Percentiles rank a stretch among this genome's conserved stretches.
Conservation (phyloP, 2,113 vertebrate genomes). For the Crotalus tigris region DNA sequence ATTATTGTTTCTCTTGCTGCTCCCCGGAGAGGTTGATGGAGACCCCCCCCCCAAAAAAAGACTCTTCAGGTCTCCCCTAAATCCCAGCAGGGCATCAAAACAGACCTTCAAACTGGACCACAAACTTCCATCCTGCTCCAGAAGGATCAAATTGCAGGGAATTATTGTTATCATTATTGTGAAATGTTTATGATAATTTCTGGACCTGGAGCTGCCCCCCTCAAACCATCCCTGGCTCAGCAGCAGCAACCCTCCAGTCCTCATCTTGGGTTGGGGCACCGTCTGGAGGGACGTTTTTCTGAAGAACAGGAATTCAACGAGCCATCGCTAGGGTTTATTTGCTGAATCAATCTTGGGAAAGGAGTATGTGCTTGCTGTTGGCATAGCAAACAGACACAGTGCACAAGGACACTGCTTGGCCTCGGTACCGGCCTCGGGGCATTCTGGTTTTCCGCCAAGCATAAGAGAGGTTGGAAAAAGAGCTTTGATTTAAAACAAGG, state of each 20-base stretch:
- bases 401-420: background rate
- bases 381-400: too few species aligned
- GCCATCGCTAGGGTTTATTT: background rate
- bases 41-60: background rate
- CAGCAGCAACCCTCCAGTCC: background rate
- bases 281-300: background rate
- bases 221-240: too few species aligned
- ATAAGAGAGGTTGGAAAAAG: background rate
- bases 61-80: background rate
- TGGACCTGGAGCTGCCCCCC: background rate
- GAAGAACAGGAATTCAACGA: background rate
- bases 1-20: background rate
- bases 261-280: background rate
- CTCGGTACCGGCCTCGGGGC: background rate
- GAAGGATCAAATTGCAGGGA: background rate
- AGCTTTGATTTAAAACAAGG: background rate
- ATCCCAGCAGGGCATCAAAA: background rate
- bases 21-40: background rate
- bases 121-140: background rate
- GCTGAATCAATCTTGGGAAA: background rate
- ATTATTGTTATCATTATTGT: background rate
- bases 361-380: background rate
- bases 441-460: accelerated
- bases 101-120: background rate
- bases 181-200: background rate